Percentiles rank a stretch among this genome's conserved stretches.
phyloP scores from a whole-genome alignment of 2,797 vertebrate species.

The Tiaroga cobitis region DNA sequence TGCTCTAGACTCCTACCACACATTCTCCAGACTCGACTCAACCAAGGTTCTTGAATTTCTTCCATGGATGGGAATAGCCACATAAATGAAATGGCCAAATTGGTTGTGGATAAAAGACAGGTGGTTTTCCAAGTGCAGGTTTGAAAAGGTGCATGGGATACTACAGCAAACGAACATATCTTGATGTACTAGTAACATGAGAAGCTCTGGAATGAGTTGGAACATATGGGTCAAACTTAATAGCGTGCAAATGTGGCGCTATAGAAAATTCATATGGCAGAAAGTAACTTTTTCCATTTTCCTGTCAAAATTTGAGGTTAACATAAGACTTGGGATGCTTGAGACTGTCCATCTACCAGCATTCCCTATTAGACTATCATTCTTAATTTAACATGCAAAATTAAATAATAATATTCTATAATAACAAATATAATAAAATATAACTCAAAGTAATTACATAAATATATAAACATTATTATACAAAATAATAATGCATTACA shows the following conservation, averaged over 20 bases:
- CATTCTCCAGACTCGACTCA: slow-evolving; percentile 3
- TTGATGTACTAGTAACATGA: slow-evolving; percentile 74
- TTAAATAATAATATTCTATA: background rate
- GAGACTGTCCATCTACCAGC: background rate
- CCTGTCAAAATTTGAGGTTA: background rate
- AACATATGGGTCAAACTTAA: slow-evolving; percentile 37
- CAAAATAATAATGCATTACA: background rate
- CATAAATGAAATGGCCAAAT: slow-evolving; percentile 26
- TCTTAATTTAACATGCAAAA: background rate
- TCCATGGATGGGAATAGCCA: background rate
- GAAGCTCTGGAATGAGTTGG: slow-evolving; percentile 57
- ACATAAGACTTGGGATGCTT: background rate
- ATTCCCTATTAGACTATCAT: background rate
- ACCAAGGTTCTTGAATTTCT: slow-evolving; percentile 37
- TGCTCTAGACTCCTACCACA: slow-evolving; percentile 9
- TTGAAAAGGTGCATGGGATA: slow-evolving; percentile 34
- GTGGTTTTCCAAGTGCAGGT: slow-evolving; percentile 18
- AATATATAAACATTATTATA: background rate
- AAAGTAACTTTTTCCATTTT: background rate
- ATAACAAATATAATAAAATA: background rate
- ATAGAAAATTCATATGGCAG: background rate
- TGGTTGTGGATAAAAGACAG: slow-evolving; percentile 23
- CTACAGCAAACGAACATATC: slow-evolving; percentile 51
- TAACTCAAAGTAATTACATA: background rate
- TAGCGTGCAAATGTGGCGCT: background rate